Conservation (phyloP, 2,113 vertebrate species). For the Sceloporus tristichus region DNA sequence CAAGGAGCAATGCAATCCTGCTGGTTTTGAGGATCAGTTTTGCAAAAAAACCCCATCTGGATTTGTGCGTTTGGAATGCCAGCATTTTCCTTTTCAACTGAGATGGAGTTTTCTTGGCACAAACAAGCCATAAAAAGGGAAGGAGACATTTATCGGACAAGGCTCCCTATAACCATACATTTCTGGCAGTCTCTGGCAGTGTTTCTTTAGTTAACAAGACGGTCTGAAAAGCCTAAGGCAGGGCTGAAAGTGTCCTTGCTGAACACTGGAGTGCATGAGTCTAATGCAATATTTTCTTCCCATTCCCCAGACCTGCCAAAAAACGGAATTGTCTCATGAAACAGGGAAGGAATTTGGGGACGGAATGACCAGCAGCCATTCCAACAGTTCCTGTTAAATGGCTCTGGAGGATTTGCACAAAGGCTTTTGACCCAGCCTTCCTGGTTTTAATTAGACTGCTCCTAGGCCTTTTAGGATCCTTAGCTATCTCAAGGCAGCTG, state of each 20-base stretch:
- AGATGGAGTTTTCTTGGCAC: neutral
- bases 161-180: fast-evolving
- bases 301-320: too few relatives aligned
- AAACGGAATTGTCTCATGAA: neutral
- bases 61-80: neutral
- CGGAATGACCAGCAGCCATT: neutral
- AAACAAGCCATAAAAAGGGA: neutral
- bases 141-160: neutral
- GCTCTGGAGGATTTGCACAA: too few relatives aligned
- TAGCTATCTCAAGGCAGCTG: neutral
- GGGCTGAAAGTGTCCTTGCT: too few relatives aligned
- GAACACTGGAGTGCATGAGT: too few relatives aligned
- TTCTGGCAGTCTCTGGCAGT: fast-evolving
- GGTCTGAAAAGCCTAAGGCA: neutral
- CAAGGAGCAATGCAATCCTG: neutral
- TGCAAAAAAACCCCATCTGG: neutral
- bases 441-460: neutral
- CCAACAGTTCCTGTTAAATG: neutral
- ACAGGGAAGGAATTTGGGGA: neutral
- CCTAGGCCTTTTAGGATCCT: neutral
- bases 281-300: too few relatives aligned
- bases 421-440: neutral
- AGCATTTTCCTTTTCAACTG: too few relatives aligned
- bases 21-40: neutral
- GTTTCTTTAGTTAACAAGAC: neutral